Evolutionary conservation across 2,113 vertebrate genomes (phyloP).

Genomic region (Boleophthalmus pectinirostris): DNA sequence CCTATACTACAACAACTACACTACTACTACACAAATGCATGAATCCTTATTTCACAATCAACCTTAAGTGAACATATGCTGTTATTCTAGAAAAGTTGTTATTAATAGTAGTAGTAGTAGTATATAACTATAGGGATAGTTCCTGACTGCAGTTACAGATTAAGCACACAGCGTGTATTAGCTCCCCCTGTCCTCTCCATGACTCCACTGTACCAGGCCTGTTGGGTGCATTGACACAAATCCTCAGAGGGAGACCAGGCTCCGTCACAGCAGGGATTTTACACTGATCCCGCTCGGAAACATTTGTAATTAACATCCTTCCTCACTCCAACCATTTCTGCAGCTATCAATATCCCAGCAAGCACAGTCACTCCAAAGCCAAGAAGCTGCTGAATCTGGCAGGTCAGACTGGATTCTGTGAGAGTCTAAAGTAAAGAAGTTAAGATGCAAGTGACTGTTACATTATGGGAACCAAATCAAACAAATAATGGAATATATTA

Average conservation of each 20-base stretch:
- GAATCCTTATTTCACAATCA: too few relatives aligned
- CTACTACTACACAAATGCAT: too few relatives aligned
- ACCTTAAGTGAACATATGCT: too few relatives aligned
- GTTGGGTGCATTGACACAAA: slow-evolving; percentile 44
- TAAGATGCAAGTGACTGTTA: slow-evolving; percentile 29
- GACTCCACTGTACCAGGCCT: slow-evolving; percentile 13
- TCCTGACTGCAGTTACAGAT: background rate
- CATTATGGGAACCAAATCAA: slow-evolving; percentile 24
- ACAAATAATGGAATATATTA: background rate
- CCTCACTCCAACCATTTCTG: slow-evolving; percentile 58
- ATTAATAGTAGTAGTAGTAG: too few relatives aligned
- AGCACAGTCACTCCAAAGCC: slow-evolving; percentile 62
- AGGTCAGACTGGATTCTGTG: slow-evolving; percentile 36
- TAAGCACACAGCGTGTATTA: background rate
- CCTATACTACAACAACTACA: too few relatives aligned
- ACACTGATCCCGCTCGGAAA: slow-evolving; percentile 65
- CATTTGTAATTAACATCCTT: slow-evolving; percentile 69
- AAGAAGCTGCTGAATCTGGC: slow-evolving; percentile 48
- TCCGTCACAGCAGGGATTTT: slow-evolving; percentile 57
- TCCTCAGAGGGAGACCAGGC: slow-evolving; percentile 46
- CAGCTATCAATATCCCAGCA: slow-evolving; percentile 66
- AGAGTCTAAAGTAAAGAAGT: slow-evolving; percentile 24
- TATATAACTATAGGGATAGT: background rate
- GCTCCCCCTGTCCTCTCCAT: background rate
- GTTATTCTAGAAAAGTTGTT: too few relatives aligned